Evolutionary conservation across 2,113 vertebrate genomes (phyloP).

Genomic region (Chrysemys picta): DNA sequence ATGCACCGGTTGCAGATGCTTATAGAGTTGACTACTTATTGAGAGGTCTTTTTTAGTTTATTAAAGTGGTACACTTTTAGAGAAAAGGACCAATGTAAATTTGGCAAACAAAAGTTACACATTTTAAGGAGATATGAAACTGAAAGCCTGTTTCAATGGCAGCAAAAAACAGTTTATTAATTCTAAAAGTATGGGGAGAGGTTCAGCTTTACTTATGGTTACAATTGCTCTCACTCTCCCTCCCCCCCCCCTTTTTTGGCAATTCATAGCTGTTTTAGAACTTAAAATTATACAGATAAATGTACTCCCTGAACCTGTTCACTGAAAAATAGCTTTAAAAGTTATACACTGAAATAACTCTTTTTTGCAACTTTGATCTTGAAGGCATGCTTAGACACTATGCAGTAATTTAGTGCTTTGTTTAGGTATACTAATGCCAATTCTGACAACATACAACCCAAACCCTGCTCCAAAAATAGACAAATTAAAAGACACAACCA

Average conservation of each 20-base stretch:
- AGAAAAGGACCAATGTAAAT: not conserved
- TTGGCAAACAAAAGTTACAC: not conserved
- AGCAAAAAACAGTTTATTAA: not conserved
- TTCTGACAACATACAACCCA: not conserved
- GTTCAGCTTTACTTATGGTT: not conserved
- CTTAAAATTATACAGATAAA: not conserved
- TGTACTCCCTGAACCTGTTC: not conserved
- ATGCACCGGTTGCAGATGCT: not conserved
- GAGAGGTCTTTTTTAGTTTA: not conserved
- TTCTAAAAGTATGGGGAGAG: not conserved
- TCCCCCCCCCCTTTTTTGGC: not conserved
- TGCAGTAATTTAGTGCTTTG: accelerated
- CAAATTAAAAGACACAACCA: not conserved
- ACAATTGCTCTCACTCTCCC: not conserved
- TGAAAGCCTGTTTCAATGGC: not conserved
- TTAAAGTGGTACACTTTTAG: not conserved
- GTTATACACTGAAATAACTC: not conserved
- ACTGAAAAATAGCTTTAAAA: not conserved
- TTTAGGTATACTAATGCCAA: not conserved
- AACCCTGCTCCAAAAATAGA: not conserved
- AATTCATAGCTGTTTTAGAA: not conserved
- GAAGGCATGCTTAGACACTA: not conserved
- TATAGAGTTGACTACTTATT: not conserved
- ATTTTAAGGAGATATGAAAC: not conserved
- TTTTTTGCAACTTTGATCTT: not conserved